These are phyloP conservation scores for Platorchestia sp. DNA, from an alignment of 1,140 invertebrate species.

Conservation along the genomic window DNA sequence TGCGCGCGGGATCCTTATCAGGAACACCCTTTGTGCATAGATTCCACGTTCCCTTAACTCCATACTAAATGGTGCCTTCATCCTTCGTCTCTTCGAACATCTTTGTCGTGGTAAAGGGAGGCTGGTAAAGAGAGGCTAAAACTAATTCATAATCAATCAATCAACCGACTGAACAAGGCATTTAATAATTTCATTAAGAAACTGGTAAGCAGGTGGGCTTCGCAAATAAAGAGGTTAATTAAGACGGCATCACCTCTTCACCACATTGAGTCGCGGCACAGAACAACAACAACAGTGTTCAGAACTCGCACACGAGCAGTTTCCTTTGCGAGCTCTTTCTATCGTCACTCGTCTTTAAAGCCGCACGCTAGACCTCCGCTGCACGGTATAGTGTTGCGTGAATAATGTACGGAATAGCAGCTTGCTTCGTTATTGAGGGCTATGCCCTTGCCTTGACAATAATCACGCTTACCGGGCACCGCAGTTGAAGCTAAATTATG, in stretches of 20 bases:
- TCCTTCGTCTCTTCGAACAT: too few species aligned
- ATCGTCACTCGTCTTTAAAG: not conserved
- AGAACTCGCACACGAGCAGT: not conserved
- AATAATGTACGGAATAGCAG: not conserved
- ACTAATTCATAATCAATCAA: too few species aligned
- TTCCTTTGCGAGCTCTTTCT: not conserved
- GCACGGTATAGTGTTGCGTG: not conserved
- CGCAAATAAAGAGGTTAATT: not conserved
- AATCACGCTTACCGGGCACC: too few species aligned
- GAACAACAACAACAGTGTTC: too few species aligned
- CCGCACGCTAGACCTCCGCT: not conserved
- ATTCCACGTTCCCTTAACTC: too few species aligned
- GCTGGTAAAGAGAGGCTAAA: too few species aligned
- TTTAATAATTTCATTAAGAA: not conserved
- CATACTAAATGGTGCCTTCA: too few species aligned
- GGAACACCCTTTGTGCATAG: too few species aligned
- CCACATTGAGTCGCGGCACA: not conserved
- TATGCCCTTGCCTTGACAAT: not conserved
- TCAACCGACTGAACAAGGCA: too few species aligned
- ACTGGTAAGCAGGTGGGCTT: not conserved
- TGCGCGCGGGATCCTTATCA: too few species aligned
- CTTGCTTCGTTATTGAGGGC: not conserved
- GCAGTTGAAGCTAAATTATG: not conserved
- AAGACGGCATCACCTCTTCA: not conserved
- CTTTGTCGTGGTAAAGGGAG: too few species aligned